Base-by-base conservation (phyloP, 2,888 invertebrate species). In the Parnassius orleans region DNA sequence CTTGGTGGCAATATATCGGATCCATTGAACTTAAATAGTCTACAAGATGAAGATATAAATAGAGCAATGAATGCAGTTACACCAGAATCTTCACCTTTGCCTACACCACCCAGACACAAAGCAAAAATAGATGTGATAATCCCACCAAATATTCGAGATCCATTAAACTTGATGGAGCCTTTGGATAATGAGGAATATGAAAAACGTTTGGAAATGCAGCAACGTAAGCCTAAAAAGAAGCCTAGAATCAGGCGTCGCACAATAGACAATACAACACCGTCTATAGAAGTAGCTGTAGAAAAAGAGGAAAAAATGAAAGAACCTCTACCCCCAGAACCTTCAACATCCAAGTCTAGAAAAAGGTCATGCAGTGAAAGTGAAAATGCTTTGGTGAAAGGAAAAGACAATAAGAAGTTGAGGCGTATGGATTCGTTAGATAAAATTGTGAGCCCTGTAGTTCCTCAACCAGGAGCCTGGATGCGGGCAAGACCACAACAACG, bases 1-100 rank as follows among this genome's bases (percentile, higher is more conserved):
- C 93, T 98, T 2, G 99, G 98, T 53, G 99, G 98, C 10, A 98
- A 98, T 84, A 98, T 98, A 70, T 96, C 96, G 70, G 99, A 99
- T 92, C 99, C 98, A 0, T 87, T 99, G 53, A 99, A 99, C 89
- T 87, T 99, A 65, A 98, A 97, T 78, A 98, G 98, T 78, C 93
- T 99, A 73, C 97, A 95, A 84, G 95, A 96, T 80, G 96, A 96
- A 79, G 95, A 95, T 72, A 92, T 95, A 19, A 95, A 95, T 74
- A 92, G 95, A 70, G 95, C 95, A 9, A 95, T 96, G 93, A 97
- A 97, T 86, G 95, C 96, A n/a, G 95, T 96, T 0, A 98, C 98
- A 14, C 98, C 98, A 59, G 96, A 97, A 77, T 97, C 97, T 43
- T 98, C 98, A 63, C 98, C 98, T 0, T 85, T 97, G 77, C 95